phyloP scores from a whole-genome alignment of 2,797 vertebrate genomes.

The Pempheris klunzingeri region DNA sequence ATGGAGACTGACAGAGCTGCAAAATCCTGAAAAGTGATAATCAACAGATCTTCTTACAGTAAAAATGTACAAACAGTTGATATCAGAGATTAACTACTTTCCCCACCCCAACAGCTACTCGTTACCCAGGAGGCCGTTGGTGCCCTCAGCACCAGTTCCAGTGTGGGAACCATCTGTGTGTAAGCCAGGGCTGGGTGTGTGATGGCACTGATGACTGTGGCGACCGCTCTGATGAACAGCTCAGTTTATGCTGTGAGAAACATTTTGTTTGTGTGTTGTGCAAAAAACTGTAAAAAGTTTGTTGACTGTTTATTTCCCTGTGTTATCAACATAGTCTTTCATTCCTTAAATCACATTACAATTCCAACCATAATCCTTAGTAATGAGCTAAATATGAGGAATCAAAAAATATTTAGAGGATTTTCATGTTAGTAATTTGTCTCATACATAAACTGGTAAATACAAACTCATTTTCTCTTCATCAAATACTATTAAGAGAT shows the following conservation, averaged over 20 bases:
- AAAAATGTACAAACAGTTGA: neutral
- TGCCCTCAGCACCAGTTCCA: conserved; percentile 75
- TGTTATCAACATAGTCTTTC: neutral
- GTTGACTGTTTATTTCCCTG: neutral
- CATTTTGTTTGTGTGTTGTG: neutral
- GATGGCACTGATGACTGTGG: conserved; percentile 82
- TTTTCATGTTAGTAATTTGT: neutral
- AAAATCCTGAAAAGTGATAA: too few species aligned
- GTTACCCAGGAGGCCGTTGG: conserved; percentile 83
- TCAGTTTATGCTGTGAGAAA: conserved; percentile 78
- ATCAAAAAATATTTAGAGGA: neutral
- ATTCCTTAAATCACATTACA: neutral
- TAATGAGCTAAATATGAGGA: neutral
- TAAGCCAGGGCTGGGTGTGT: conserved; percentile 79
- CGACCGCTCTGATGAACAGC: conserved; percentile 79
- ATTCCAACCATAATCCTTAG: too few species aligned
- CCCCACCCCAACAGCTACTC: conserved; percentile 69
- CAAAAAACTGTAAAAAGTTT: neutral
- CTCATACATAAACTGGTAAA: too few species aligned
- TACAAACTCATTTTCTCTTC: neutral
- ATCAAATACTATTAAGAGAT: neutral
- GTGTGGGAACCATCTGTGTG: conserved; percentile 80
- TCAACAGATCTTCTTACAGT: neutral
- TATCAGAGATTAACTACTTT: neutral
- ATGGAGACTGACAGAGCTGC: too few species aligned